A percentile compares a stretch with the other conserved stretches of the same genome.
Conservation (phyloP, 2,888 invertebrate genomes). For the Reticulitermes lucifugus region DNA sequence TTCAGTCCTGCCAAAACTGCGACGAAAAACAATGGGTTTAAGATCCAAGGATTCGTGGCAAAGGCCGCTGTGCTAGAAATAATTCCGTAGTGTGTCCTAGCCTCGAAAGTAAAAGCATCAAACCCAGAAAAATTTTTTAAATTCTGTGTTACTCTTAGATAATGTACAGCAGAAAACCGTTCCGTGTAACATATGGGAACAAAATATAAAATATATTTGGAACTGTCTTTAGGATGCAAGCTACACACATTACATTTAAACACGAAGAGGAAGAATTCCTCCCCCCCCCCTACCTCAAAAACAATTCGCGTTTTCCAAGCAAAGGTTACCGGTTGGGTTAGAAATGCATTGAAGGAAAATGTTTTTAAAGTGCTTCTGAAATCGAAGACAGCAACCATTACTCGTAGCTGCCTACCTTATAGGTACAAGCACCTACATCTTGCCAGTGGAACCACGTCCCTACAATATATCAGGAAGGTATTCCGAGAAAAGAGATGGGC, state of each 20-base stretch:
- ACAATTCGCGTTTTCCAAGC: slow-evolving; percentile 9
- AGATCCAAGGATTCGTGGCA: no score
- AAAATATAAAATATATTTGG: background rate
- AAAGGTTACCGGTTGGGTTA: background rate
- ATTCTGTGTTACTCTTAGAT: no score
- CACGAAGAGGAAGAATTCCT: background rate
- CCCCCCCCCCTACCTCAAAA: background rate
- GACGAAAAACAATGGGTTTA: no score
- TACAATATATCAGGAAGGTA: slow-evolving; percentile 31
- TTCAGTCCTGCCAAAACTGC: no score
- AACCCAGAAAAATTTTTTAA: no score
- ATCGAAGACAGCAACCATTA: slow-evolving; percentile 33
- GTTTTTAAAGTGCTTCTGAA: slow-evolving; percentile 39
- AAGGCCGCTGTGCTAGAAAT: no score
- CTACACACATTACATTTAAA: slow-evolving; percentile 24
- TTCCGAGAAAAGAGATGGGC: background rate
- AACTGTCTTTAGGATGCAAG: background rate
- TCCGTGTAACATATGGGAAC: no score
- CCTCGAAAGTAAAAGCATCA: no score
- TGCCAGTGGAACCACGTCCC: slow-evolving; percentile 12
- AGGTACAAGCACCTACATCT: slow-evolving; percentile 21
- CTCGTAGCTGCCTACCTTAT: slow-evolving; percentile 37
- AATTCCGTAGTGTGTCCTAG: no score
- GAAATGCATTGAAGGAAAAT: background rate
- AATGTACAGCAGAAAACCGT: no score